Evolutionary conservation across 2,888 invertebrate species (phyloP), one percentile per base, ranked within the genome.

Genomic region (Apodemia duryi): DNA sequence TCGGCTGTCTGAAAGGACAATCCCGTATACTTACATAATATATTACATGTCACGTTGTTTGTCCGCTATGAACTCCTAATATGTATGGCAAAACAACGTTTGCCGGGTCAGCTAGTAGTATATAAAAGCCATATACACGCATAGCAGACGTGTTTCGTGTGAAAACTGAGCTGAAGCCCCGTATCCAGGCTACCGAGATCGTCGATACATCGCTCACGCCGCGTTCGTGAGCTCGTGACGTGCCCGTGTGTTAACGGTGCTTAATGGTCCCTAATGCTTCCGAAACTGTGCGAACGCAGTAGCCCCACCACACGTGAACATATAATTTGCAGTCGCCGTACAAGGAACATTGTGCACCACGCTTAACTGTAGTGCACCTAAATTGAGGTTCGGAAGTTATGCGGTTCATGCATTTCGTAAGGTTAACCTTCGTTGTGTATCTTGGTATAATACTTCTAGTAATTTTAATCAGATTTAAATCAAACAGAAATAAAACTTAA

Each of bases 211-310:
- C 84, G 82, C 84, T 85, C 85, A 84, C 86, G 85, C 79, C 72
- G 74, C 75, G 80, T 84, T 87, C 90, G 90, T 89, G 89, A 77
- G 79, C 84, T 86, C 91, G 91, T 91, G 91, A 91, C 84, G 87
- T 74, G 84, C 76, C 77, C 82, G 84, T 85, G 85, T 89, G 87
- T 89, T 91, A 91, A 91, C 91, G 91, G 91, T 87, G 81, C 88
- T 89, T 91, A 91, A 91, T 91, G 86, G 90, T 82, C 84, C 86
- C 89, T 91, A 91, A 91, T 91, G 90, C 90, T 89, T 88, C 91
- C 90, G 90, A 91, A 91, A 91, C 89, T 91, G 91, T 91, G 91
- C 91, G 91, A 91, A 90, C 89, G 85, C 90, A 86, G 91, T 90
- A 91, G 91, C 89, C 79, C 82, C 85, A 87, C 49, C 90, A 91